Percentiles rank a stretch among this genome's conserved stretches.
Evolutionary conservation across 2,797 vertebrate genomes (phyloP).

Genomic region (Fistularia tabacaria): DNA sequence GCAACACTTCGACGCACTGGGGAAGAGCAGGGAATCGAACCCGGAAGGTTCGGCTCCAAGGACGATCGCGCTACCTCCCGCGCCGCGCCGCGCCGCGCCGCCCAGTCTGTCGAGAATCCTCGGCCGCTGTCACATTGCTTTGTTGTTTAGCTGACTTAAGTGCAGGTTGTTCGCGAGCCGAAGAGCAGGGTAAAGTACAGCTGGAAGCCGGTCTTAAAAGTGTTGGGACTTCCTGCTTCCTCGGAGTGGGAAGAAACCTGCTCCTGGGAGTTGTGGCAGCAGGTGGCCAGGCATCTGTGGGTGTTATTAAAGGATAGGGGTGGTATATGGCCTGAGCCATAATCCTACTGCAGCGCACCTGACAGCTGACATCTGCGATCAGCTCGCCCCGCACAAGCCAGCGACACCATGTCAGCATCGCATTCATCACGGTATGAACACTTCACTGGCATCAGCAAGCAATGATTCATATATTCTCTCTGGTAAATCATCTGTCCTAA

Average conservation of each 20-base stretch:
- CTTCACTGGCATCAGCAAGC: conserved; percentile 10
- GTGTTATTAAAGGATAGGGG: conserved; percentile 74
- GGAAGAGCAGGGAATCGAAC: too few relatives aligned
- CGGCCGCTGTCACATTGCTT: conserved; percentile 45
- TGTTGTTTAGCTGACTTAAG: conserved; percentile 63
- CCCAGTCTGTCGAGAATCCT: conserved; percentile 17
- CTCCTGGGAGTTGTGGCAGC: conserved; percentile 61
- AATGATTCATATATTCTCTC: background rate
- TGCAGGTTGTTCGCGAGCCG: conserved; percentile 54
- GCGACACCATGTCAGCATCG: conserved; percentile 21
- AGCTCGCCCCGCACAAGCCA: conserved; percentile 16
- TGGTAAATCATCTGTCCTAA: conserved; percentile 5
- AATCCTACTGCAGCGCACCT: conserved; percentile 71
- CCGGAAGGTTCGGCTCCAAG: too few relatives aligned
- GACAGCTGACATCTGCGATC: conserved; percentile 78
- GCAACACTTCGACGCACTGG: too few relatives aligned
- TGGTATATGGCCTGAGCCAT: conserved; percentile 49
- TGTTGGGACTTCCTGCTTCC: conserved; percentile 65
- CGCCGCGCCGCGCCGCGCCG: too few relatives aligned
- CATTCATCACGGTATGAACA: conserved; percentile 29
- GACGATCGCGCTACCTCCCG: too few relatives aligned
- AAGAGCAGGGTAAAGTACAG: conserved; percentile 57
- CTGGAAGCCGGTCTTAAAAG: conserved; percentile 61
- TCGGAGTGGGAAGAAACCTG: conserved; percentile 50
- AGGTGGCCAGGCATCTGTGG: conserved; percentile 67